Evolutionary conservation across 2,113 vertebrate genomes (phyloP).

Genomic region (Lanius collurio): DNA sequence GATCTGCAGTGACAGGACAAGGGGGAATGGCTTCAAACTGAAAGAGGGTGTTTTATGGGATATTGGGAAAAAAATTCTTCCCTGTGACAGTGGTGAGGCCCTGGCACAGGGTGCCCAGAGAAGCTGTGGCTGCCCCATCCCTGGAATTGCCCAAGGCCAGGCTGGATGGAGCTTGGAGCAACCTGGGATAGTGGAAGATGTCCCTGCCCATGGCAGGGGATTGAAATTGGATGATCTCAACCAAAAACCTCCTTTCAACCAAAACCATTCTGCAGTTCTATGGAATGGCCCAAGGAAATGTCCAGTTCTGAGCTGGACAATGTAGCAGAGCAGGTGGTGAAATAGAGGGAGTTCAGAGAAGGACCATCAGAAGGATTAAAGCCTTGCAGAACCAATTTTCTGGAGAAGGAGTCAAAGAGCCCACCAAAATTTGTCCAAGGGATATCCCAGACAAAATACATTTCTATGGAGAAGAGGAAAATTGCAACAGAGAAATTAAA

Average conservation of each 20-base stretch:
- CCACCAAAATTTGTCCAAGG: not conserved
- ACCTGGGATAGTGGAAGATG: not conserved
- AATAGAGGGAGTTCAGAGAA: not conserved
- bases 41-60: not conserved
- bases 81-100: accelerated
- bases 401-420: not conserved
- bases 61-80: not conserved
- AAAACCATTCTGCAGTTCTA: not conserved
- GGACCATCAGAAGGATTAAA: not conserved
- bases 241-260: too few species aligned
- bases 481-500: not conserved
- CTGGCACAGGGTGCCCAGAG: not conserved
- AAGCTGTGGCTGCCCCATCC: not conserved
- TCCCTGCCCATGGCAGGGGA: not conserved
- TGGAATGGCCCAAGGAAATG: not conserved
- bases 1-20: not conserved
- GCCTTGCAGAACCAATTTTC: not conserved
- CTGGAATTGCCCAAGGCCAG: not conserved
- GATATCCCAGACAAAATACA: not conserved
- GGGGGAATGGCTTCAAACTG: not conserved
- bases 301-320: not conserved
- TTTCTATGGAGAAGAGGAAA: not conserved
- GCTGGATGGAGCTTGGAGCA: accelerated
- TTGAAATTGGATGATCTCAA: not conserved
- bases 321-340: not conserved